Evolutionary conservation across 2,797 vertebrate genomes (phyloP), one percentile per base, ranked within the genome.

Genomic region (Choloepus didactylus): DNA sequence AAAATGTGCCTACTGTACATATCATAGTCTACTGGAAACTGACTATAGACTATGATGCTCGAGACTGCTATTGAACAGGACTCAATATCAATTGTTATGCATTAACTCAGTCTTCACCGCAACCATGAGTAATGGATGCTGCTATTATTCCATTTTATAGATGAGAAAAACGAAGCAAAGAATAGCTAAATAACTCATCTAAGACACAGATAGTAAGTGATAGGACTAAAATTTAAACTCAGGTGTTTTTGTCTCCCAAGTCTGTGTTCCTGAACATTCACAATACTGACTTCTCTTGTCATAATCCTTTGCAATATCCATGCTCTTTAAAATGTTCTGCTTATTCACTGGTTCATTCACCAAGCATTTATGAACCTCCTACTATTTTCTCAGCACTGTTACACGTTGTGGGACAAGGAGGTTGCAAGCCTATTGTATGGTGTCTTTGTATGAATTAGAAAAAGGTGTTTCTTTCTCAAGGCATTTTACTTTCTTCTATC

Each of bases 331-430:
- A 86, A 73, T 69, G 44, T 66, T 83, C 94, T 87, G 56, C 76
- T 49, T 41, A 69, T 35, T 72, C 44, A 62, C 70, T 93, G 83
- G 46, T 66, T 86, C 66, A 88, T 64, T 96, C 69, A 67, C 15
- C 18, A 92, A 77, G 72, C 59, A 38, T 88, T 96, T 94, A 86
- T 91, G 73, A 81, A 67, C 77, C 86, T 44, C 76, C 44, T 73
- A 66, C 86, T 92, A 41, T 60, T 60, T 89, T 76, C 87, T 89
- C 54, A 67, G 56, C 21, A 44, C 41, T 90, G 29, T 82, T 41
- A 41, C 35, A 70, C 38, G 18, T 41, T 95, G 73, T 87, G 51
- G 25, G 9, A 31, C 5, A 77, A 44, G 19, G n/a, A 0, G 7
- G 77, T n/a, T 69, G 67, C 23, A 3, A 44, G n/a, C 16, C 60